A percentile compares a stretch with the other conserved stretches of the same genome.
Evolutionary conservation across 2,113 vertebrate species (phyloP).

Genomic region (Probosciger aterrimus): DNA sequence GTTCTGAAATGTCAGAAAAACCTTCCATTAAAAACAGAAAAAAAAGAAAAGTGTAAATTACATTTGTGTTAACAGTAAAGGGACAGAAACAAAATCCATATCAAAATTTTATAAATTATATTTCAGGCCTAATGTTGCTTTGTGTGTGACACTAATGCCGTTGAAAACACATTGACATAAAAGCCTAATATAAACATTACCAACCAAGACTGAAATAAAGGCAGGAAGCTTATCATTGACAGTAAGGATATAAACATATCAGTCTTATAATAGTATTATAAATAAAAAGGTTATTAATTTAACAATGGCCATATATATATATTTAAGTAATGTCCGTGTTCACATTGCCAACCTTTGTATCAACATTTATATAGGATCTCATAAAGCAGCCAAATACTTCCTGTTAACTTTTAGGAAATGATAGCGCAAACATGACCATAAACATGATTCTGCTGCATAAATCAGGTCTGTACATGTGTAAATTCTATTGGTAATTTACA

Average conservation of each 20-base stretch:
- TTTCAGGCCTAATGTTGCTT: not conserved
- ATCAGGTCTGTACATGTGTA: not conserved
- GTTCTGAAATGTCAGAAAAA: constrained; percentile 1
- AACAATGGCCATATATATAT: constrained; percentile 58
- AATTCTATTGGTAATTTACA: constrained; percentile 34
- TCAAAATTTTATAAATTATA: constrained; percentile 11
- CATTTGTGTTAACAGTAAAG: not conserved
- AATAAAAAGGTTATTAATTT: constrained; percentile 71
- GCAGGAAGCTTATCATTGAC: constrained; percentile 51
- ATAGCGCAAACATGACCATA: constrained; percentile 9
- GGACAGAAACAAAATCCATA: not conserved
- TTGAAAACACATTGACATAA: constrained; percentile 41
- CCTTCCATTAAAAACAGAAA: not conserved
- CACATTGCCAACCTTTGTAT: constrained; percentile 55
- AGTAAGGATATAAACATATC: constrained; percentile 67
- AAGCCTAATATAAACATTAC: constrained; percentile 44
- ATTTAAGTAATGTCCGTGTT: constrained; percentile 54
- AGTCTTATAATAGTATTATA: constrained; percentile 68
- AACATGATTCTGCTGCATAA: constrained; percentile 30
- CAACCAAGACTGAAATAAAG: constrained; percentile 51
- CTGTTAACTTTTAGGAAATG: constrained; percentile 45
- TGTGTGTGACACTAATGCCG: not conserved
- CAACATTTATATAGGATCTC: constrained; percentile 55
- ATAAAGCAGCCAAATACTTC: constrained; percentile 59
- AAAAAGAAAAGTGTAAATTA: not conserved